phyloP scores from a whole-genome alignment of 2,888 invertebrate genomes.

The Theretra japonica region DNA sequence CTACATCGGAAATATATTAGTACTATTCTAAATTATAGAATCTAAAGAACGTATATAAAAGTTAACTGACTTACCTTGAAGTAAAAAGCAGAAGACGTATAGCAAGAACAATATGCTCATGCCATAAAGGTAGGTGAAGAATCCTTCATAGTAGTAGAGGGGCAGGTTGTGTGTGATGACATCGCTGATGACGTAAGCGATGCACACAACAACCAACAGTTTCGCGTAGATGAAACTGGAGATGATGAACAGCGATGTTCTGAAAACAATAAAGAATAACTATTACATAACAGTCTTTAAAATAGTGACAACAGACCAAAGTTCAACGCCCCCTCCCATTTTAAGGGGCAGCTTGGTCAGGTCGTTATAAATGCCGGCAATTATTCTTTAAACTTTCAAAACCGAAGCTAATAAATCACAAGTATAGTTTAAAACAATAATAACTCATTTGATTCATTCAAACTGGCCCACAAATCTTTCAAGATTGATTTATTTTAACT shows the following conservation, averaged over 20 bases:
- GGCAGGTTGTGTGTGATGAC: conserved; percentile 96
- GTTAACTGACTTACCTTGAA: conserved; percentile 86
- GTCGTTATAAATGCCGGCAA: neutral
- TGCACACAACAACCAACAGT: conserved; percentile 95
- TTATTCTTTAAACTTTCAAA: conserved; percentile 9
- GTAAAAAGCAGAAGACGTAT: conserved; percentile 97
- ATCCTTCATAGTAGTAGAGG: conserved; percentile 96
- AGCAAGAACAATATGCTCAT: conserved; percentile 96
- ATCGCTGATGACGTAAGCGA: conserved; percentile 97
- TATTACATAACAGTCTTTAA: neutral
- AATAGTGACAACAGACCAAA: neutral
- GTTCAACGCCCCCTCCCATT: neutral
- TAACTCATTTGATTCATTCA: conserved; percentile 16
- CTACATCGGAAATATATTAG: conserved; percentile 62
- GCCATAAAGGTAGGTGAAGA: conserved; percentile 97
- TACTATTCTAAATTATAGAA: neutral
- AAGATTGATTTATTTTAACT: conserved; percentile 26
- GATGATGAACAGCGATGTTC: conserved; percentile 97
- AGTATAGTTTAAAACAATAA: conserved; percentile 18
- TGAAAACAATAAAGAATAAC: conserved; percentile 75
- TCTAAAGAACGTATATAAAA: neutral
- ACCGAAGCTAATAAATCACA: neutral
- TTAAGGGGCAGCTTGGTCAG: neutral
- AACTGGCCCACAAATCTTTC: conserved; percentile 28
- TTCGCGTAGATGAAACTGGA: conserved; percentile 98